Evolutionary conservation across 1,140 invertebrate genomes (phyloP).

Genomic region (Penaeus chinensis): DNA sequence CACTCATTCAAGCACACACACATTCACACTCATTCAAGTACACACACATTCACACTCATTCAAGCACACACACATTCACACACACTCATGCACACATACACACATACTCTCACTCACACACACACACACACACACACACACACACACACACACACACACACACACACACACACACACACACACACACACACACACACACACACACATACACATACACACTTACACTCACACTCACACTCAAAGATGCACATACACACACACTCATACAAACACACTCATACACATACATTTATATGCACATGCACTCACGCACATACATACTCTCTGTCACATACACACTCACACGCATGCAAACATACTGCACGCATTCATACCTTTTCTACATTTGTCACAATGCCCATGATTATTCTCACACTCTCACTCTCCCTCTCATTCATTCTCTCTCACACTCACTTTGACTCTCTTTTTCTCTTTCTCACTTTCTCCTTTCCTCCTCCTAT

Average conservation of each 20-base stretch:
- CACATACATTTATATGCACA: background rate
- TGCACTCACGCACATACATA: background rate
- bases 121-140: background rate
- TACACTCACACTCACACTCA: background rate
- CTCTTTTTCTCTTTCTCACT: too few relatives aligned
- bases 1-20: background rate
- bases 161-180: background rate
- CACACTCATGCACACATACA: background rate
- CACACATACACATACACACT: background rate
- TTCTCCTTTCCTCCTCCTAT: too few relatives aligned
- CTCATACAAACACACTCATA: slow-evolving; percentile 14
- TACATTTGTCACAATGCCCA: too few relatives aligned
- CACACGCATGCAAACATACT: too few relatives aligned
- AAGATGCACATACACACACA: background rate
- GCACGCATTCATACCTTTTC: too few relatives aligned
- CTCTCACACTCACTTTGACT: too few relatives aligned
- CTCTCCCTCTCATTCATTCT: too few relatives aligned
- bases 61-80: slow-evolving; percentile 3
- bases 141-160: slow-evolving; percentile 7
- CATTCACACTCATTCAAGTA: background rate
- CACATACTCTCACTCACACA: background rate
- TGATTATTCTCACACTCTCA: too few relatives aligned
- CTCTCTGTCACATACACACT: too few relatives aligned
- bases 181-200: background rate
- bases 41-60: background rate